Conservation (phyloP, 2,888 invertebrate genomes). For the Acronicta leporina region DNA sequence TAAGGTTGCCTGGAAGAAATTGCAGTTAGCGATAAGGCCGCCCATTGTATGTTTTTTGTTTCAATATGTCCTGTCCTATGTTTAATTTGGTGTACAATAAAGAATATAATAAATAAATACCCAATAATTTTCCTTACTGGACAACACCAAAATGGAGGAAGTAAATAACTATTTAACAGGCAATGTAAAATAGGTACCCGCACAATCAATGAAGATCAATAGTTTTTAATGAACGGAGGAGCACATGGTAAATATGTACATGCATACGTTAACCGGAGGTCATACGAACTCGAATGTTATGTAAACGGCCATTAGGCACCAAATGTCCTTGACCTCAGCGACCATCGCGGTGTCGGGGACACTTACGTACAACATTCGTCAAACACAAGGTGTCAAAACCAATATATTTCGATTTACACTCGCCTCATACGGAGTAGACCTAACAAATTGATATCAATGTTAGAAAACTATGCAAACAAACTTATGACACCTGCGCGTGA, state of each 20-base stretch:
- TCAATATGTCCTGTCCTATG: too few species aligned
- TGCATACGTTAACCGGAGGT: constrained; percentile 33
- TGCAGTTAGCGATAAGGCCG: too few species aligned
- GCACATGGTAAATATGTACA: constrained; percentile 43
- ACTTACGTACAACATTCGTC: constrained; percentile 68
- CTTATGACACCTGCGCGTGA: constrained; percentile 42
- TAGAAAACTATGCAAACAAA: constrained; percentile 51
- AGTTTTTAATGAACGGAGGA: constrained; percentile 25
- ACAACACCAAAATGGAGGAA: too few species aligned
- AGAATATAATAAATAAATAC: too few species aligned
- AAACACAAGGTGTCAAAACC: constrained; percentile 76
- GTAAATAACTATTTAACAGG: too few species aligned
- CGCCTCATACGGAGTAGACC: constrained; percentile 53
- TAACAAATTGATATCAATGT: constrained; percentile 50
- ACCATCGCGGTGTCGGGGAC: constrained; percentile 61
- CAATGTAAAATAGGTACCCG: not conserved
- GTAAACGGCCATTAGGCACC: constrained; percentile 42
- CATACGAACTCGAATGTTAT: constrained; percentile 48
- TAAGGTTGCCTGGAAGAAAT: too few species aligned
- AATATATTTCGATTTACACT: constrained; percentile 71
- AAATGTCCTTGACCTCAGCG: constrained; percentile 71
- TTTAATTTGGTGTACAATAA: too few species aligned
- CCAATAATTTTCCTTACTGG: too few species aligned
- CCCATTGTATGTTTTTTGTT: too few species aligned
- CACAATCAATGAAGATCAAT: constrained; percentile 1